Evolutionary conservation across 2,888 invertebrate species (phyloP).

Genomic region (Spicauda simplicius): DNA sequence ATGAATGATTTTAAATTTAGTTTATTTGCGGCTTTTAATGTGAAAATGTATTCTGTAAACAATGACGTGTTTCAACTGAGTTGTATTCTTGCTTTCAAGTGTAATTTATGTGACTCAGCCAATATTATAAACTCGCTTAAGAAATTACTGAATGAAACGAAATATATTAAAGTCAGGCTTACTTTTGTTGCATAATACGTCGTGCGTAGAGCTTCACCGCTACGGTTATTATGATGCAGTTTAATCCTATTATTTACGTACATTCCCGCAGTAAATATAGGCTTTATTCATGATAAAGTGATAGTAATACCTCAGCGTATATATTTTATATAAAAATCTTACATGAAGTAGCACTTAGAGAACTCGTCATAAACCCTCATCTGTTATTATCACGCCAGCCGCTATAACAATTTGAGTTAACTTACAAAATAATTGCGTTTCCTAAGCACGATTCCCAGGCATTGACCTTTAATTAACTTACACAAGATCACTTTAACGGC

Average conservation of each 20-base stretch:
- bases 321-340: conserved; percentile 22
- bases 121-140: conserved; percentile 13
- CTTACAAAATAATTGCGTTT: conserved; percentile 78
- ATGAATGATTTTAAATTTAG: not conserved
- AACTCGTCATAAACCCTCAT: conserved; percentile 66
- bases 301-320: conserved; percentile 13
- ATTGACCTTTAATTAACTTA: conserved; percentile 67
- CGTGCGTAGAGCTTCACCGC: conserved; percentile 24
- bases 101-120: not conserved
- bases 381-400: conserved; percentile 75
- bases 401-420: conserved; percentile 72
- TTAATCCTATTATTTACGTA: conserved; percentile 30
- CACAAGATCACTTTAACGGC: conserved; percentile 41
- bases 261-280: conserved; percentile 27
- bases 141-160: conserved; percentile 13
- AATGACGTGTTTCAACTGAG: not conserved
- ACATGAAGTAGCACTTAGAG: conserved; percentile 16
- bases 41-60: not conserved
- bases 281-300: conserved; percentile 14
- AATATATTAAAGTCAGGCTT: conserved; percentile 23
- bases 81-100: not conserved
- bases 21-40: not conserved
- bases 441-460: conserved; percentile 76
- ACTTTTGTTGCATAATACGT: conserved; percentile 29
- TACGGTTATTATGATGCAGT: conserved; percentile 19